Percentiles rank a stretch among this genome's conserved stretches.
Evolutionary conservation across 2,797 vertebrate genomes (phyloP).

Genomic region (Lepus oiostolus): DNA sequence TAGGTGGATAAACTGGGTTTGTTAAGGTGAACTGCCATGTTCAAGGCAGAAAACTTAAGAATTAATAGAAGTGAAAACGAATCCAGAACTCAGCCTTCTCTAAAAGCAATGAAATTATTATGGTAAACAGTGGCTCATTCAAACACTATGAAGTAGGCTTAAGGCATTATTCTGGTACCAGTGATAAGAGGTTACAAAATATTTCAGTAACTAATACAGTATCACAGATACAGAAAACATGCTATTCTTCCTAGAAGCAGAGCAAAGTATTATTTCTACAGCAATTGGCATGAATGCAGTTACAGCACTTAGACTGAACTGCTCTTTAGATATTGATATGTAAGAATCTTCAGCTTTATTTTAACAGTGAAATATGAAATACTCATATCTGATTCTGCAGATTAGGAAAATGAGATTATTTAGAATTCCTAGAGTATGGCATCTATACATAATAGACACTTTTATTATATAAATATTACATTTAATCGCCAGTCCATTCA

Average conservation of each 20-base stretch:
- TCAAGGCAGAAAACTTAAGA: constrained; percentile 25
- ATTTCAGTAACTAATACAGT: constrained; percentile 7
- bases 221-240: neutral
- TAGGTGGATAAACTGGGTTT: neutral
- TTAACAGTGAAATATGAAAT: constrained; percentile 49
- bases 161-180: constrained; percentile 23
- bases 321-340: neutral
- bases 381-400: neutral
- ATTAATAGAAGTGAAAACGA: neutral
- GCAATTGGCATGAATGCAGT: neutral
- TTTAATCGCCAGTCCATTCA: constrained; percentile 31
- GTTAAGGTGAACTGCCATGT: constrained; percentile 45
- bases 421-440: constrained; percentile 7
- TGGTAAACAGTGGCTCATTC: neutral
- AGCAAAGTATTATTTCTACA: neutral
- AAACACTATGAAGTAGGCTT: neutral
- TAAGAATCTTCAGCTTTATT: constrained; percentile 29
- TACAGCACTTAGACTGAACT: neutral
- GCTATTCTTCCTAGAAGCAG: constrained; percentile 8
- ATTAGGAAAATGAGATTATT: constrained; percentile 51
- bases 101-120: constrained; percentile 15
- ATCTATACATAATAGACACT: constrained; percentile 6
- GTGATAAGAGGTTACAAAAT: constrained; percentile 29
- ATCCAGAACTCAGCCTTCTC: neutral
- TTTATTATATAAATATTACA: constrained; percentile 25